Evolutionary conservation across 2,113 vertebrate genomes (phyloP), one percentile per base, ranked within the genome.

Genomic region (Recurvirostra avosetta): DNA sequence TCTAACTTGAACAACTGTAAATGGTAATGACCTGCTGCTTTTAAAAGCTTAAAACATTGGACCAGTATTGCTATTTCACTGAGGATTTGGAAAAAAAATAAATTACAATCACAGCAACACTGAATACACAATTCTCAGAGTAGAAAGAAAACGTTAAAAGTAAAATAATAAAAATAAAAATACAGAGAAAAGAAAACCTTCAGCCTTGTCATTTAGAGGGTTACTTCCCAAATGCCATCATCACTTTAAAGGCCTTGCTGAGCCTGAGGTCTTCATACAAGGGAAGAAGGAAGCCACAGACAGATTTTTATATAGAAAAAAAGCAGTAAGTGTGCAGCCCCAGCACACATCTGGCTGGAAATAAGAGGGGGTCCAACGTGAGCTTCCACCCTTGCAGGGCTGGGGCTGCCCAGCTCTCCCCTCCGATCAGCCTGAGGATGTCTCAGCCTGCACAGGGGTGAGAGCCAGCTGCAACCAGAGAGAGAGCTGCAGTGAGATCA

Each of bases 321-420:
- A 22, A 89, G n/a, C 19, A 2, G 6, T 29, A 29, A 38, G 40
- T 0, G 5, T 1, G 0, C 4, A n/a, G 61, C 29, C 67, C 36
- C 5, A 6, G 41, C 1, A 2, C 41, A 32, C 36, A 21, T 11
- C 17, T 53, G 32, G 5, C 29, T 66, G 72, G 43, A 63, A 52
- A 21, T 0, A 19, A 45, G 27, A 13, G 4, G 10, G 53, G 4
- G 3, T 29, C 63, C 27, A 17, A 29, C 32, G 53, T 6, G 47
- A 67, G 38, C 34, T 80, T 22, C 30, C 27, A 9, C 4, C 29
- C 55, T 8, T 0, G 12, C 23, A 40, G 50, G 66, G 25, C 21
- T 19, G n/a, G 15, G 38, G 12, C 23, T 68, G 34, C 49, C 49
- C 53, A 27, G 59, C 70, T 59, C 23, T 82, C 21, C 63, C 25